Conservation (phyloP, 2,113 vertebrate species). For the Rhinoptilus africanus region DNA sequence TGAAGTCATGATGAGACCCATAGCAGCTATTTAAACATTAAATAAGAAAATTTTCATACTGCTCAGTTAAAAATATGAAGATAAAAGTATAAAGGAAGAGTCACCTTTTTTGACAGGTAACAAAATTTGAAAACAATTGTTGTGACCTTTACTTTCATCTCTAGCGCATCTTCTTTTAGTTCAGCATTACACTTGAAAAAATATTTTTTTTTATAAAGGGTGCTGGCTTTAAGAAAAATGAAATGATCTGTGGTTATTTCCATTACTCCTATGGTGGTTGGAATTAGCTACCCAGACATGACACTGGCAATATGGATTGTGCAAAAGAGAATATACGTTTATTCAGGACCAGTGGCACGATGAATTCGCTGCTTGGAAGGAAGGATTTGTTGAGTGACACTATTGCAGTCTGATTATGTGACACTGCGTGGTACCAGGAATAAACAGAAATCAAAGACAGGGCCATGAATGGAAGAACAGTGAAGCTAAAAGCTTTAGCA, state of each 20-base stretch:
- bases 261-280: neutral
- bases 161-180: neutral
- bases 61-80: neutral
- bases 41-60: neutral
- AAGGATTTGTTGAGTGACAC: neutral
- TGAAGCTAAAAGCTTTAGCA: neutral
- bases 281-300: neutral
- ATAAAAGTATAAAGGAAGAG: neutral
- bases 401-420: neutral
- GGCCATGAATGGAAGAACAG: neutral
- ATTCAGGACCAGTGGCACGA: neutral
- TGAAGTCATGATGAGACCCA: neutral
- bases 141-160: neutral
- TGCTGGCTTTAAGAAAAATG: neutral
- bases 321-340: neutral
- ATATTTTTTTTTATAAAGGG: neutral
- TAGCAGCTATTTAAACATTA: neutral
- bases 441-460: conserved; percentile 20
- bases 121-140: neutral
- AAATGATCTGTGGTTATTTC: neutral
- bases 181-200: neutral
- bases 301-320: neutral
- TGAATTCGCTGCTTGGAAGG: neutral
- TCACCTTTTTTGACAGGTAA: neutral
- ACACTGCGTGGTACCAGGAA: neutral